Evolutionary conservation across 92 coral and sea anemone genomes (phyloP).

Genomic region (Pocillopora grandis): DNA sequence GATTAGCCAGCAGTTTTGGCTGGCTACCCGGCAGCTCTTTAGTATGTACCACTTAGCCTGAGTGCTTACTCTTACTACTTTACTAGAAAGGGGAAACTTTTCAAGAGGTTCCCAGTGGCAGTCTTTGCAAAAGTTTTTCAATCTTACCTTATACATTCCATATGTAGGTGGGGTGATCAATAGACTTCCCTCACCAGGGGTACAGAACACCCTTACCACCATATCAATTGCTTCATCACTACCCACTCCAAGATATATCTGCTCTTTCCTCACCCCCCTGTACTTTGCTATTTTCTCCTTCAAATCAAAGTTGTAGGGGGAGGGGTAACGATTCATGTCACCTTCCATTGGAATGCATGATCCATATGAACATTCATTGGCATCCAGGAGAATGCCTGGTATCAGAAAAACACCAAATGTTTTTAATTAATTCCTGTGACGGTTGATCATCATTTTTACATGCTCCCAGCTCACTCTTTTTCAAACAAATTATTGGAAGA

Average conservation of each 20-base stretch:
- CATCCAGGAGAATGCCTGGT: constrained; percentile 46
- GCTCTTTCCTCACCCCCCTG: constrained; percentile 44
- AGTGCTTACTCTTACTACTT: too few relatives aligned
- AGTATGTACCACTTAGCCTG: too few relatives aligned
- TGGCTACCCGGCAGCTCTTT: too few relatives aligned
- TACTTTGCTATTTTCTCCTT: constrained; percentile 49
- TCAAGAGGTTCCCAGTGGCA: too few relatives aligned
- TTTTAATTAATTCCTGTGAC: too few relatives aligned
- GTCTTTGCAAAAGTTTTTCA: too few relatives aligned
- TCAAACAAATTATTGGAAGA: too few relatives aligned
- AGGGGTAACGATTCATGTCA: constrained; percentile 47
- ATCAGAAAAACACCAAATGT: too few relatives aligned
- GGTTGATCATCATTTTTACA: too few relatives aligned
- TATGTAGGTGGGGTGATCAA: constrained; percentile 48
- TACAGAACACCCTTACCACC: constrained; percentile 46
- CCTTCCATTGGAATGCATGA: constrained; percentile 33
- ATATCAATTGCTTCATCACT: constrained; percentile 59
- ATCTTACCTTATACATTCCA: constrained; percentile 55
- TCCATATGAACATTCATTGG: constrained; percentile 51
- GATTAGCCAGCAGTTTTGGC: too few relatives aligned
- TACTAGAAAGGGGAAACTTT: too few relatives aligned
- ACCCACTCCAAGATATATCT: constrained; percentile 54
- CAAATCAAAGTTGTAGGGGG: constrained; percentile 39
- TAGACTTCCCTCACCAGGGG: constrained; percentile 35
- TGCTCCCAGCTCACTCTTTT: too few relatives aligned